Conservation (phyloP, 2,113 vertebrate genomes). For the Oceanodroma tethys region DNA sequence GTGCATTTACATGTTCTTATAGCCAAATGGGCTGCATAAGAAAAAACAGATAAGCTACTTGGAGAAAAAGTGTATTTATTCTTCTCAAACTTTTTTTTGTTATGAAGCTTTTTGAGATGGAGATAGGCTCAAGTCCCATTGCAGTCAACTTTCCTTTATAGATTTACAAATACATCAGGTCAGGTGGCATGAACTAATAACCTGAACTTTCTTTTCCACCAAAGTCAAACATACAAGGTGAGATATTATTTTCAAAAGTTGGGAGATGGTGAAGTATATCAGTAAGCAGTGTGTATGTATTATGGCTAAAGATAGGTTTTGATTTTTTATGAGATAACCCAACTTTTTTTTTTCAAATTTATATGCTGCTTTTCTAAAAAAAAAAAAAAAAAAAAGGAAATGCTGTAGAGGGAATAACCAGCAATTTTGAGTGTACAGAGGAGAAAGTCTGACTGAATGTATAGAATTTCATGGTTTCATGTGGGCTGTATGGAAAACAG, state of each 20-base stretch:
- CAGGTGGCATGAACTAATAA: neutral
- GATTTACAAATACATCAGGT: neutral
- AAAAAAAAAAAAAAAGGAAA: neutral
- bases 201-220: neutral
- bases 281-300: neutral
- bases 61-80: neutral
- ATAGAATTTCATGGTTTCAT: constrained; percentile 46
- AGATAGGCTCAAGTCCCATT: neutral
- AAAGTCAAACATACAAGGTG: neutral
- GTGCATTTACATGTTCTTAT: neutral
- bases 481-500: constrained; percentile 16
- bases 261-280: neutral
- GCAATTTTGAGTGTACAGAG: neutral
- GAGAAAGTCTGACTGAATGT: constrained; percentile 5
- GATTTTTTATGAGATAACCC: constrained; percentile 11
- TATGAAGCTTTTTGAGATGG: neutral
- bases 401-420: constrained; percentile 1
- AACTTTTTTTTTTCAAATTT: neutral
- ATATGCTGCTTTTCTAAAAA: neutral
- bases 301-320: neutral
- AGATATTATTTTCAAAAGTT: neutral
- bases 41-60: neutral
- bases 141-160: neutral
- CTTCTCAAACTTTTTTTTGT: neutral
- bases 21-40: neutral